These are phyloP conservation scores for Harpagoxenus sublaevis DNA, from an alignment of 2,888 invertebrate genomes.

Conservation along the genomic window DNA sequence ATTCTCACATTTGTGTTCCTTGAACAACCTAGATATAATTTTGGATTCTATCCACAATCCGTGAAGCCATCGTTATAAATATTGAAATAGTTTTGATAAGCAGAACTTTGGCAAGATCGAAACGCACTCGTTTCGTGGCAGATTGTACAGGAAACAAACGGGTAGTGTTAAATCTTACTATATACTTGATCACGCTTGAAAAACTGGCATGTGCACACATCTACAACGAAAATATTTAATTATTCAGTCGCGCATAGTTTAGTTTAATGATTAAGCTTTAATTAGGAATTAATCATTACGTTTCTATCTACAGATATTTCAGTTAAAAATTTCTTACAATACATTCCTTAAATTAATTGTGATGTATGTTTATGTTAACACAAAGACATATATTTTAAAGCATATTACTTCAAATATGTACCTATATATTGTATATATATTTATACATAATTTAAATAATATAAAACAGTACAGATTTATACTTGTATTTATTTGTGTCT, in stretches of 20 bases:
- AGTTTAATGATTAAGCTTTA: slow-evolving; percentile 1
- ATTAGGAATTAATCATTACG: not conserved
- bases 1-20: slow-evolving; percentile 98
- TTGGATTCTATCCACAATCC: slow-evolving; percentile 87
- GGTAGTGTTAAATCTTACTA: not conserved
- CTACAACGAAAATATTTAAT: not conserved
- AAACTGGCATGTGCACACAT: not conserved
- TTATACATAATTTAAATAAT: no score
- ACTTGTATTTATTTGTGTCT: slow-evolving; percentile 6
- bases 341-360: slow-evolving; percentile 38
- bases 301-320: slow-evolving; percentile 13
- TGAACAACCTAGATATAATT: slow-evolving; percentile 96
- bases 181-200: not conserved
- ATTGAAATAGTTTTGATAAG: not conserved
- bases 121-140: not conserved
- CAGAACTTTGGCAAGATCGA: not conserved
- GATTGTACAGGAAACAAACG: not conserved
- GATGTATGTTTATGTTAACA: not conserved
- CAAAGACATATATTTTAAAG: not conserved
- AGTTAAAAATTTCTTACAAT: not conserved
- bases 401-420: not conserved
- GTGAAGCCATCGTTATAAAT: slow-evolving; percentile 19
- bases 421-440: no score
- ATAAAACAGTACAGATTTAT: slow-evolving; percentile 17
- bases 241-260: not conserved